Evolutionary conservation across 1,140 invertebrate genomes (phyloP).

Genomic region (Patella vulgata): DNA sequence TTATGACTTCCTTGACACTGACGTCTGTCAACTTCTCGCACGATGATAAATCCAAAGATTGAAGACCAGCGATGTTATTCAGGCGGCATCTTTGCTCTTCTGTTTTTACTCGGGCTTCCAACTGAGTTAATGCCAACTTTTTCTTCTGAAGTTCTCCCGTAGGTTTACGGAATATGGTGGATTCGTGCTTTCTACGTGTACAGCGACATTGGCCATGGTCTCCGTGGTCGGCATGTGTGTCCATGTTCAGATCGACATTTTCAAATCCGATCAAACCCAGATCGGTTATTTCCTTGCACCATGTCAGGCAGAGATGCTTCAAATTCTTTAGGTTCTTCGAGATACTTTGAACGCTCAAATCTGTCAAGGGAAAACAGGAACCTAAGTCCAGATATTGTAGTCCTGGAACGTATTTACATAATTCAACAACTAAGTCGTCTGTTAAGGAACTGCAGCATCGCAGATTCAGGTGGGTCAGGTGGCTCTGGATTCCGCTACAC

Average conservation of each 20-base stretch:
- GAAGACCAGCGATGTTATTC: constrained; percentile 67
- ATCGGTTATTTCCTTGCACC: constrained; percentile 76
- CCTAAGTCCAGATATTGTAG: constrained; percentile 74
- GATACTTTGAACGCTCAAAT: constrained; percentile 71
- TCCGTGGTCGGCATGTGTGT: constrained; percentile 24
- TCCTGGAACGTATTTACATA: constrained; percentile 65
- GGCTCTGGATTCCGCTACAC: constrained; percentile 63
- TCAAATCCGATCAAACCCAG: constrained; percentile 71
- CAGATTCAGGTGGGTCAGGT: constrained; percentile 72
- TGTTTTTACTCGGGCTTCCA: constrained; percentile 71
- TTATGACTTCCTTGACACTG: constrained; percentile 75
- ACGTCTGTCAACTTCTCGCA: constrained; percentile 79
- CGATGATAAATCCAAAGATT: constrained; percentile 73
- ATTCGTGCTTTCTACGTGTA: constrained; percentile 35
- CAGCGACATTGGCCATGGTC: constrained; percentile 43
- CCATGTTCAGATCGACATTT: constrained; percentile 61
- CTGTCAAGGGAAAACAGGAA: constrained; percentile 75
- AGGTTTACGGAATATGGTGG: constrained; percentile 48
- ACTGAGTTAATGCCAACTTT: constrained; percentile 72
- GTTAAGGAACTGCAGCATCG: constrained; percentile 72
- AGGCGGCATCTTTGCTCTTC: constrained; percentile 70
- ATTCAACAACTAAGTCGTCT: constrained; percentile 70
- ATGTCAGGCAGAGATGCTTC: constrained; percentile 72
- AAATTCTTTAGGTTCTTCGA: constrained; percentile 73
- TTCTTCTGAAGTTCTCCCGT: constrained; percentile 57